Evolutionary conservation across 2,113 vertebrate genomes (phyloP).

Genomic region (Rhizomys pruinosus): DNA sequence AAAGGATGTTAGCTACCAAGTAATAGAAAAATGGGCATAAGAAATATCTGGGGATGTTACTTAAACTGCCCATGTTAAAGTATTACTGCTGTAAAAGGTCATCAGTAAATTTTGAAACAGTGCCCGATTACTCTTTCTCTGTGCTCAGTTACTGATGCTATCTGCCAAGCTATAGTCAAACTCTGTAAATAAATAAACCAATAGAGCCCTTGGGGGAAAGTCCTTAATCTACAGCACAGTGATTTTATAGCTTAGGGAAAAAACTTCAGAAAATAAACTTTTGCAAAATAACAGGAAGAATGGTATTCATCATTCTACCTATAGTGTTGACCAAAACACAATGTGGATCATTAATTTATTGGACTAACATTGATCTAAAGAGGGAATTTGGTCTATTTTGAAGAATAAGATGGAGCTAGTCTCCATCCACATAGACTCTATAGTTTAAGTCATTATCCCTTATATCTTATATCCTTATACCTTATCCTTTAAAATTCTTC

Average conservation of each 20-base stretch:
- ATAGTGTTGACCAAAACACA: constrained; percentile 16
- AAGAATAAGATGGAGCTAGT: not conserved
- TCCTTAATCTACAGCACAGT: constrained; percentile 68
- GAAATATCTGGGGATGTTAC: constrained; percentile 35
- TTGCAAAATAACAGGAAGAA: constrained; percentile 52
- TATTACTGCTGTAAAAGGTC: constrained; percentile 59
- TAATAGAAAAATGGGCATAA: constrained; percentile 47
- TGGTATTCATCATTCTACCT: not conserved
- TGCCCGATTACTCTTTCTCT: constrained; percentile 75
- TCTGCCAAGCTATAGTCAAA: constrained; percentile 77
- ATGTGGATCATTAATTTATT: not conserved
- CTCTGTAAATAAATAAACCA: constrained; percentile 81
- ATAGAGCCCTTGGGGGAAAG: constrained; percentile 65
- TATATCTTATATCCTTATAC: no score
- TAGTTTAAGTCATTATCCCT: no score
- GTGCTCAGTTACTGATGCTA: constrained; percentile 75
- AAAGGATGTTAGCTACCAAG: constrained; percentile 24
- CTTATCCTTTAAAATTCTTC: not conserved
- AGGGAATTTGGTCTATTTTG: not conserved
- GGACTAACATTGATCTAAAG: constrained; percentile 12
- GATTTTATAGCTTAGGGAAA: constrained; percentile 50
- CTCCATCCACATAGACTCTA: not conserved
- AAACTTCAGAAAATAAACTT: constrained; percentile 71
- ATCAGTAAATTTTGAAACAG: constrained; percentile 76
- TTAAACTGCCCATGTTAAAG: constrained; percentile 60